phyloP scores from a whole-genome alignment of 2,888 invertebrate genomes.

The Eutolmus rufibarbis region DNA sequence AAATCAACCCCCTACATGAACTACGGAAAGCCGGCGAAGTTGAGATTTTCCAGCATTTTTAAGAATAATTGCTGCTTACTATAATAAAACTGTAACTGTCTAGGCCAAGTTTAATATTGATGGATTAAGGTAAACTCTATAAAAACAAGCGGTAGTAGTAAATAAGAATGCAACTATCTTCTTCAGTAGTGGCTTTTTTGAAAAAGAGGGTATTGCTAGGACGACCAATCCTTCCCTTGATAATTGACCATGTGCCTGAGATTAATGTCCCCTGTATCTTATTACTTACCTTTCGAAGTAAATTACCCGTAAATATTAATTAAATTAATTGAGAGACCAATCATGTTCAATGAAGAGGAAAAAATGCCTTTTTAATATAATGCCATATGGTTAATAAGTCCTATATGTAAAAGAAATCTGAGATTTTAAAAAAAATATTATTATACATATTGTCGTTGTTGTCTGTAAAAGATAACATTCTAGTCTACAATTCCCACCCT shows the following conservation, averaged over 20 bases:
- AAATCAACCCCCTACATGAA: too few relatives aligned
- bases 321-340: background rate
- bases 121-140: too few relatives aligned
- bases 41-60: too few relatives aligned
- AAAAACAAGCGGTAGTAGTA: too few relatives aligned
- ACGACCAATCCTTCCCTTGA: background rate
- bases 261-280: background rate
- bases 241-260: background rate
- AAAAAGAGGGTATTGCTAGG: background rate
- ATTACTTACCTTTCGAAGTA: background rate
- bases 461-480: background rate
- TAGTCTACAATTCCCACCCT: background rate
- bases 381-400: background rate
- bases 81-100: too few relatives aligned
- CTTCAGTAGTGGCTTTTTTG: background rate
- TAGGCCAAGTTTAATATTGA: too few relatives aligned
- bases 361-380: background rate
- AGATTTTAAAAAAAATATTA: background rate
- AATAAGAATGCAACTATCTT: background rate
- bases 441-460: background rate
- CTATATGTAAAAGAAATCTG: background rate
- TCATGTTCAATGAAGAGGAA: background rate
- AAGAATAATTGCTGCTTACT: too few relatives aligned
- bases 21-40: too few relatives aligned
- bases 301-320: background rate